Evolutionary conservation across 2,113 vertebrate species (phyloP).

Genomic region (Trogon melanurus): DNA sequence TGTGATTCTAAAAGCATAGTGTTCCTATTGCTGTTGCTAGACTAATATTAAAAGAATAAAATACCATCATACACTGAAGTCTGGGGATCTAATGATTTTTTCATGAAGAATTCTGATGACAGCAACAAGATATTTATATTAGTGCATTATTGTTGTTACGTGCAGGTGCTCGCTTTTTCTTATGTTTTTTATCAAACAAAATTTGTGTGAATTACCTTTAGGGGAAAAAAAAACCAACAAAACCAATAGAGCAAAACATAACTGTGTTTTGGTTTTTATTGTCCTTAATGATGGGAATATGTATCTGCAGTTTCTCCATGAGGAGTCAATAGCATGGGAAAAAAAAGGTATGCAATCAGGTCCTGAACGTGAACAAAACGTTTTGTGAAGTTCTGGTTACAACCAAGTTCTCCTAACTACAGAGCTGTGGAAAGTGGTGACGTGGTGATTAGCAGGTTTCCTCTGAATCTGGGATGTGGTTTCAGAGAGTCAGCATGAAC

Average conservation of each 20-base stretch:
- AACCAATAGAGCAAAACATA: neutral
- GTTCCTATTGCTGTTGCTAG: neutral
- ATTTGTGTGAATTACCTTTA: neutral
- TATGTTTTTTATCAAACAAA: neutral
- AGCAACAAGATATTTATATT: neutral
- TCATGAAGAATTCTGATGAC: neutral
- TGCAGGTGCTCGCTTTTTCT: neutral
- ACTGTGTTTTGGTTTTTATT: neutral
- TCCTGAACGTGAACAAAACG: neutral
- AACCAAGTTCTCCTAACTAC: neutral
- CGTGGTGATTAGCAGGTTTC: neutral
- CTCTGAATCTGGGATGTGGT: neutral
- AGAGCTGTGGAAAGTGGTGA: neutral
- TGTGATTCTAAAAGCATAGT: neutral
- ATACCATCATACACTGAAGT: neutral
- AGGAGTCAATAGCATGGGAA: neutral
- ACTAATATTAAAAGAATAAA: neutral
- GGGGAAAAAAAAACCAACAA: neutral
- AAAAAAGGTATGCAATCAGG: neutral
- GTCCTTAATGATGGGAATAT: neutral
- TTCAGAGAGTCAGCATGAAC: fast-evolving
- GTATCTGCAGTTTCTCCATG: neutral
- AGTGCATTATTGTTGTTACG: fast-evolving
- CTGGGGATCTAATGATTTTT: neutral
- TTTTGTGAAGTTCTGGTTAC: neutral